Base-by-base conservation (phyloP, 2,797 vertebrate species). In the Fringilla coelebs region DNA sequence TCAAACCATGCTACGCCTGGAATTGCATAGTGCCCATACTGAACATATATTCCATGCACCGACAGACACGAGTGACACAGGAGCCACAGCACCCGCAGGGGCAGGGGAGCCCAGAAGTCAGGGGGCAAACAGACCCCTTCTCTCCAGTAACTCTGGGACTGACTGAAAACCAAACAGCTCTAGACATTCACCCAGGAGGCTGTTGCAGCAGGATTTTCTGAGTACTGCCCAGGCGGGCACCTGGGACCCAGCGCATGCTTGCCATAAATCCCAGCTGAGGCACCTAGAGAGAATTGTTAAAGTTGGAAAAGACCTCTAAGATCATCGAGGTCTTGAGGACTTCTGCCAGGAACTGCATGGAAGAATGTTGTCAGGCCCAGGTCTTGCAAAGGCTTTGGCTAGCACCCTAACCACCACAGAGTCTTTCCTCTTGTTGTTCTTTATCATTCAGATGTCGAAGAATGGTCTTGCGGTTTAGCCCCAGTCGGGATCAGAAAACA, bases 11-110 rank as follows among this genome's bases (percentile, higher is more conserved):
- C 66, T 61, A 22, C 1, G 61, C 38, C 67, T 90, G 89, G 89
- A 93, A 93, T 95, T 91, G 57, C 92, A 92, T 91, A 87, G 92
- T 84, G 71, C 31, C 91, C 94, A 61, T 96, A 78, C 89, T 94
- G 91, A 93, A 91, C 95, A 97, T 93, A 93, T 88, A 97, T 95
- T 96, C 94, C 95, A 66, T 86, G 68, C 49, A 85, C 75, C 2
- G 1, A 43, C 81, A 87, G 82, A 49, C 68, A 58, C 0, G 3
- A 93, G 76, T 29, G 87, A 94, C 82, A 95, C 2, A 31, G 79
- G 51, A 91, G 51, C 28, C 73, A 86, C 51, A 86, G 73, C 51
- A 65, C 43, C 11, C 16, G 0, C 49, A 61, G 31, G 38, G 52
- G 14, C 25, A 67, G 48, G 13, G 62, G 32, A 72, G 31, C 48